Evolutionary conservation across 2,888 invertebrate genomes (phyloP).

Genomic region (Molorchus minor): DNA sequence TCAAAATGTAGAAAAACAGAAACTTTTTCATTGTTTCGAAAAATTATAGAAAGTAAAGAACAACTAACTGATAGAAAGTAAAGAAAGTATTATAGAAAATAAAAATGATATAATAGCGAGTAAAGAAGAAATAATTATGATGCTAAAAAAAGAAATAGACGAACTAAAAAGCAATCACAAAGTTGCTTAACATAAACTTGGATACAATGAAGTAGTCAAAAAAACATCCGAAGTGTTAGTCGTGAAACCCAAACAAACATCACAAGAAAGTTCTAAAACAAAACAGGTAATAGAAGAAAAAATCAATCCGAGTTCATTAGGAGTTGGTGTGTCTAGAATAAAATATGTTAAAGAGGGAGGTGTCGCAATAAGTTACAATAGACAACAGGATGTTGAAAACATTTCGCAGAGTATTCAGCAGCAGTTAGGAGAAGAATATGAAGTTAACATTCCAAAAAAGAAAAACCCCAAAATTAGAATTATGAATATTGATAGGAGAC

Average conservation of each 20-base stretch:
- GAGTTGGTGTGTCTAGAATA: constrained; percentile 17
- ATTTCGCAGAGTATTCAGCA: constrained; percentile 6
- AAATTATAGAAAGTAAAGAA: too few species aligned
- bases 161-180: too few species aligned
- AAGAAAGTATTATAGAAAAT: too few species aligned
- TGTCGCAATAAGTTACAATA: constrained; percentile 16
- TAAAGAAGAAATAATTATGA: too few species aligned
- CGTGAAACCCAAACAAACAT: constrained; percentile 20
- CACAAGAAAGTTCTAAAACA: constrained; percentile 14
- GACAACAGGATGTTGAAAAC: constrained; percentile 7
- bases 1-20: too few species aligned
- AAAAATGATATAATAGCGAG: too few species aligned
- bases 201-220: too few species aligned
- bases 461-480: constrained; percentile 18
- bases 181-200: too few species aligned
- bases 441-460: constrained; percentile 18
- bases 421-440: constrained; percentile 7
- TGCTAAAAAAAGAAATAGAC: too few species aligned
- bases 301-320: constrained; percentile 14
- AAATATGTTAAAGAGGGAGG: constrained; percentile 22
- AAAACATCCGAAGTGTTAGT: constrained; percentile 28
- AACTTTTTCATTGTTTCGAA: too few species aligned
- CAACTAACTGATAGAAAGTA: too few species aligned
- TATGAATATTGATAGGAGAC: not conserved
- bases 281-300: constrained; percentile 22